These are phyloP conservation scores for Trochalopteron elliotii DNA, from an alignment of 2,113 vertebrate genomes.

Conservation along the genomic window DNA sequence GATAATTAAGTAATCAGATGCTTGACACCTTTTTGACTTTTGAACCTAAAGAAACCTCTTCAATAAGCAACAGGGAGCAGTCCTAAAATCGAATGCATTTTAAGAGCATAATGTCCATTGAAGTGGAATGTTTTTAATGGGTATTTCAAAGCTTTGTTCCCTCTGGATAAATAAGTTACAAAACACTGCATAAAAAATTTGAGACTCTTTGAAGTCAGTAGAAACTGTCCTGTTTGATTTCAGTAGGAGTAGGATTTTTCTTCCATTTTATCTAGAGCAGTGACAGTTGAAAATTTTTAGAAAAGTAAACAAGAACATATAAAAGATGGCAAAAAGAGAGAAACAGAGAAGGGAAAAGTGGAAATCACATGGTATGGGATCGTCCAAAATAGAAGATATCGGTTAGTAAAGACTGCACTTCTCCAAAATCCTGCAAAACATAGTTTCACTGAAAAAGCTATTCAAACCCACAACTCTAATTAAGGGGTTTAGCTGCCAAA, in stretches of 20 bases:
- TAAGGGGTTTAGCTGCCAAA: slow-evolving; percentile 76
- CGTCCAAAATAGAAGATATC: slow-evolving; percentile 66
- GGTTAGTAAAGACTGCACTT: slow-evolving; percentile 60
- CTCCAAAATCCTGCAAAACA: slow-evolving; percentile 58
- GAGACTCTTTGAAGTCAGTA: slow-evolving; percentile 8
- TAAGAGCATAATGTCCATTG: neutral
- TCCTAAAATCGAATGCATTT: neutral
- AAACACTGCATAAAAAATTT: slow-evolving; percentile 7
- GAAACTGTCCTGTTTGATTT: slow-evolving; percentile 1
- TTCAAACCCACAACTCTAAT: slow-evolving; percentile 73
- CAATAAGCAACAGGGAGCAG: neutral
- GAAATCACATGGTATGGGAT: slow-evolving; percentile 42
- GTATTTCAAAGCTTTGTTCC: slow-evolving; percentile 27
- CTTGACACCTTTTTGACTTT: neutral
- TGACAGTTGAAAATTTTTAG: neutral
- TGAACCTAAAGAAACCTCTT: neutral
- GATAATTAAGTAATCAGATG: neutral
- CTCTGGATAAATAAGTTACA: slow-evolving; percentile 9
- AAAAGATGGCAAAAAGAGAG: slow-evolving; percentile 1
- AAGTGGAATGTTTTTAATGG: neutral
- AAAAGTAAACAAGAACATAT: slow-evolving; percentile 26
- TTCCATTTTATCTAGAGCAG: neutral
- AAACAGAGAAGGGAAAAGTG: slow-evolving; percentile 18
- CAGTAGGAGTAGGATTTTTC: neutral
- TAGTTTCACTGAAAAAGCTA: slow-evolving; percentile 69